These are phyloP conservation scores for Picathartes gymnocephalus DNA, from an alignment of 2,113 vertebrate genomes.

Conservation along the genomic window DNA sequence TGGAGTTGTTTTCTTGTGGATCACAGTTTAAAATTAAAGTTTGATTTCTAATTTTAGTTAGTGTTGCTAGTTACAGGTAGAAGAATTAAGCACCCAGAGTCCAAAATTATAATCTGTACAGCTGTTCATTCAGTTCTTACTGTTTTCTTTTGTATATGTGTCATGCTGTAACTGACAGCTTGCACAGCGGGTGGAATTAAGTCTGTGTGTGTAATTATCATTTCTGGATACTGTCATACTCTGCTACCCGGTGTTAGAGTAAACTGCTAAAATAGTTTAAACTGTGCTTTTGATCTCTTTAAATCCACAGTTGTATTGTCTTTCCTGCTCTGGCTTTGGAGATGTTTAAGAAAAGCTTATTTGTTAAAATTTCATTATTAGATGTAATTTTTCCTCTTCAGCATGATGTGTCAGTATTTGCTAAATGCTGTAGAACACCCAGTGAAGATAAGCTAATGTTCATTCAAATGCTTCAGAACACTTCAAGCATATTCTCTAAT, in stretches of 20 bases:
- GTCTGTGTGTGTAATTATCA: neutral
- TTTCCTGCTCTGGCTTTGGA: neutral
- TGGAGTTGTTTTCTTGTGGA: neutral
- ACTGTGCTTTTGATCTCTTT: neutral
- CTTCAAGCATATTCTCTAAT: neutral
- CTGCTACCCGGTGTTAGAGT: neutral
- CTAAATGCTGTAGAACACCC: neutral
- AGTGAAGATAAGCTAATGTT: neutral
- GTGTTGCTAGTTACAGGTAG: neutral
- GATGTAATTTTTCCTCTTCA: neutral
- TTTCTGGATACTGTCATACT: neutral
- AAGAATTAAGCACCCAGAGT: neutral
- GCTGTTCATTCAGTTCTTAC: neutral
- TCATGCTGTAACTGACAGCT: neutral
- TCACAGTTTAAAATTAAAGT: neutral
- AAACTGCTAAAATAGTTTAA: neutral
- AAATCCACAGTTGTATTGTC: neutral
- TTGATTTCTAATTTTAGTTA: neutral
- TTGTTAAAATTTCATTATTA: neutral
- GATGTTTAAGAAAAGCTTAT: neutral
- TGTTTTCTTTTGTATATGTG: neutral
- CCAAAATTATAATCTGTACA: neutral
- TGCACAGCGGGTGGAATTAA: neutral
- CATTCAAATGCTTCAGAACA: neutral
- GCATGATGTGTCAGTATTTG: neutral